Percentiles rank a stretch among this genome's conserved stretches.
Conservation (phyloP, 2,797 vertebrate species). For the Eremophila alpestris region DNA sequence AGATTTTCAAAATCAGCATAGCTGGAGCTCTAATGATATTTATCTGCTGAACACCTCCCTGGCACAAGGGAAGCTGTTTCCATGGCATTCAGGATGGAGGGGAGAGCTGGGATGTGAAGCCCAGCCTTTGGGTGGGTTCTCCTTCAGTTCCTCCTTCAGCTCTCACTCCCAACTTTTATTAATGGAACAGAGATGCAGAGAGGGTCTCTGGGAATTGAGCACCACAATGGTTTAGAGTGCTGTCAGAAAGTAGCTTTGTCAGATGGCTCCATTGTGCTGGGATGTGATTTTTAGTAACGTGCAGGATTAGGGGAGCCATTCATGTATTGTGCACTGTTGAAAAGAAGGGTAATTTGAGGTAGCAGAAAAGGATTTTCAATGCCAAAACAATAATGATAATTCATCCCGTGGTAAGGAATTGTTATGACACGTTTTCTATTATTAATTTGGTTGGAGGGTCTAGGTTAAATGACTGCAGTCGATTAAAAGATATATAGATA, state of each 20-base stretch:
- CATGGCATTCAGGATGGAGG: background rate
- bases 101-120: background rate
- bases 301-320: conserved; percentile 67
- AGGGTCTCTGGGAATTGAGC: conserved; percentile 65
- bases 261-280: conserved; percentile 50
- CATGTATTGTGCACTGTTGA: conserved; percentile 58
- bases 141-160: background rate
- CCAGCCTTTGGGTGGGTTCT: background rate
- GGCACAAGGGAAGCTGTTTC: background rate
- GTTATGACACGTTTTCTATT: conserved; percentile 71
- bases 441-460: conserved; percentile 68
- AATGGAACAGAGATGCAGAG: conserved; percentile 53
- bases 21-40: background rate
- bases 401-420: conserved; percentile 66
- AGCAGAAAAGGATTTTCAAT: conserved; percentile 63
- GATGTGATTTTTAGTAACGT: conserved; percentile 56
- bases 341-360: conserved; percentile 68
- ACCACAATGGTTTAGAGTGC: conserved; percentile 49
- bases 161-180: conserved; percentile 40
- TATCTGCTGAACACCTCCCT: background rate
- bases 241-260: conserved; percentile 67
- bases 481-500: conserved; percentile 68
- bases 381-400: conserved; percentile 72
- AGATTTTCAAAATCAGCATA: background rate
- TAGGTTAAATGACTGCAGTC: conserved; percentile 68